Evolutionary conservation across 2,888 invertebrate genomes (phyloP).

Genomic region (Pseudanteris insignis): DNA sequence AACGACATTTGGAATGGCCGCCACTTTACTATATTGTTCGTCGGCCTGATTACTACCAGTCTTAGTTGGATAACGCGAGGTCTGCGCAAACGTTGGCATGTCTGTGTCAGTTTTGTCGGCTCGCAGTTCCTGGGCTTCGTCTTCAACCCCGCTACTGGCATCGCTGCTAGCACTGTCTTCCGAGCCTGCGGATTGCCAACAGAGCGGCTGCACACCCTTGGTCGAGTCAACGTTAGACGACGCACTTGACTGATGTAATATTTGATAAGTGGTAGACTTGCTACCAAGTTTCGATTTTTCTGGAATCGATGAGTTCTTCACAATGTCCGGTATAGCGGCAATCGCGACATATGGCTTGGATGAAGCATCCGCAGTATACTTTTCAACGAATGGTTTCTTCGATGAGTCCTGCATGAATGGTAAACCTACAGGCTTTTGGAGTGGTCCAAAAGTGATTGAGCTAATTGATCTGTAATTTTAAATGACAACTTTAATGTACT

Average conservation of each 20-base stretch:
- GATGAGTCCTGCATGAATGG: constrained; percentile 35
- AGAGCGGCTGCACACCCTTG: constrained; percentile 27
- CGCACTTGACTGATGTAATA: constrained; percentile 46
- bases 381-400: constrained; percentile 50
- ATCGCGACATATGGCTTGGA: constrained; percentile 55
- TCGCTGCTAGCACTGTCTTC: constrained; percentile 27
- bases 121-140: constrained; percentile 5
- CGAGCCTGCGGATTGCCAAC: constrained; percentile 32
- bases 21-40: constrained; percentile 62
- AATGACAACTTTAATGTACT: no score
- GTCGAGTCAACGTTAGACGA: constrained; percentile 15
- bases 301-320: constrained; percentile 15
- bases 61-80: constrained; percentile 49
- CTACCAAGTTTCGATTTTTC: neutral
- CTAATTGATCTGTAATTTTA: constrained; percentile 59
- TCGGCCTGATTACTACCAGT: constrained; percentile 46
- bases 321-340: constrained; percentile 51
- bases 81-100: constrained; percentile 47
- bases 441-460: constrained; percentile 54
- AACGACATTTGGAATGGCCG: constrained; percentile 56
- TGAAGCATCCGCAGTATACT: constrained; percentile 42
- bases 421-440: constrained; percentile 18
- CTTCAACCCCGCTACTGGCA: constrained; percentile 12
- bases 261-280: constrained; percentile 51
- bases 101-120: constrained; percentile 44